A percentile compares a stretch with the other conserved stretches of the same genome.
phyloP scores from a whole-genome alignment of 2,113 vertebrate genomes.

The Serinus canaria region DNA sequence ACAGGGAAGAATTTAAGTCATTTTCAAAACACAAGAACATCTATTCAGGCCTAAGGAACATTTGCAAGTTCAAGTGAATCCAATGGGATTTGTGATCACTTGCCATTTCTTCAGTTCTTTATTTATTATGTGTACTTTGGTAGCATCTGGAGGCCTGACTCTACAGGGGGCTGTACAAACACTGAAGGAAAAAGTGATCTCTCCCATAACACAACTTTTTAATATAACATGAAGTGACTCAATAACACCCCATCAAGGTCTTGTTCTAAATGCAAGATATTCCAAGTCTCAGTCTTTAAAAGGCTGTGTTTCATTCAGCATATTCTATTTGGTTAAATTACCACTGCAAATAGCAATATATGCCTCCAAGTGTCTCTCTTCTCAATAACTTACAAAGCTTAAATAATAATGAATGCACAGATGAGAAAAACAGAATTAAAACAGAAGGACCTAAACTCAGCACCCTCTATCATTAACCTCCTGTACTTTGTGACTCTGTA shows the following conservation, averaged over 20 bases:
- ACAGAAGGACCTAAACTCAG: neutral
- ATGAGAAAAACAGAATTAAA: neutral
- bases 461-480: neutral
- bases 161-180: neutral
- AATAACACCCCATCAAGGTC: neutral
- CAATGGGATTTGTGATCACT: neutral
- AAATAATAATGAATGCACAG: neutral
- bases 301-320: neutral
- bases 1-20: neutral
- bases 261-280: neutral
- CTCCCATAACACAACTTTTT: neutral
- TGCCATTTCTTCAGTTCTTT: neutral
- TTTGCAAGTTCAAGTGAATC: neutral
- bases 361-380: neutral
- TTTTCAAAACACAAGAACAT: neutral
- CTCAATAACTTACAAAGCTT: neutral
- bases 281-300: neutral
- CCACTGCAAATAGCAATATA: neutral
- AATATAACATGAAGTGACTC: slow-evolving; percentile 4
- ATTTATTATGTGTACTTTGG: neutral
- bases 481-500: neutral
- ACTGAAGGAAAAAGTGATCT: neutral
- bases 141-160: neutral
- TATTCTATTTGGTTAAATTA: neutral
- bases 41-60: neutral